phyloP scores from a whole-genome alignment of 1,140 invertebrate species.

The Pseudobourletiella spinata region DNA sequence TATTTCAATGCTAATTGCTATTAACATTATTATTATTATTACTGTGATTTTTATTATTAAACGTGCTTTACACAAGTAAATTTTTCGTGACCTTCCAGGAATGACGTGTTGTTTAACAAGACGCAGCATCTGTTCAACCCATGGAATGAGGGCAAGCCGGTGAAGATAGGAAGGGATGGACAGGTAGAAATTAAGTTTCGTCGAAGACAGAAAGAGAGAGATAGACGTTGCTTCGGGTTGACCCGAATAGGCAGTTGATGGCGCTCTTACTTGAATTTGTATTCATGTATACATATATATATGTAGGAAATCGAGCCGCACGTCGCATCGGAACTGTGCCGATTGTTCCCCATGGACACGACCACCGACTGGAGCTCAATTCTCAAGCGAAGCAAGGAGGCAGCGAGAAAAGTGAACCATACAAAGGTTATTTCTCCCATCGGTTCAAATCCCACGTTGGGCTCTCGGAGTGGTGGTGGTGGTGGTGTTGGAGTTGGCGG shows the following conservation, averaged over 20 bases:
- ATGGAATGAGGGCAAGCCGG: conserved; percentile 97
- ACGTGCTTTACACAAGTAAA: neutral
- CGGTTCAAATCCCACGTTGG: conserved; percentile 37
- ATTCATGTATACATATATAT: conserved; percentile 4
- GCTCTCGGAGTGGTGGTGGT: conserved; percentile 46
- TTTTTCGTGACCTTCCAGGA: conserved; percentile 45
- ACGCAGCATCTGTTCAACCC: conserved; percentile 91
- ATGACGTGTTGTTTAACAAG: conserved; percentile 84
- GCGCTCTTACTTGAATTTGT: neutral
- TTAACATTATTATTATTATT: neutral
- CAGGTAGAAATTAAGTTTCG: conserved; percentile 54
- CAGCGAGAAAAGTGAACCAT: conserved; percentile 49
- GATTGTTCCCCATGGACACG: conserved; percentile 87
- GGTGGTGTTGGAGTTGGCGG: too few species aligned
- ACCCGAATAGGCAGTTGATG: too few species aligned
- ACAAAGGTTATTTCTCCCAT: conserved; percentile 26
- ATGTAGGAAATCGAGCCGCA: conserved; percentile 84
- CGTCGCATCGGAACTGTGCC: conserved; percentile 87
- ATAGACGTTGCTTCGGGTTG: too few species aligned
- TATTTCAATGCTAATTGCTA: too few species aligned
- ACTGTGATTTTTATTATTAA: neutral
- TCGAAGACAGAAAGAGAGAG: too few species aligned
- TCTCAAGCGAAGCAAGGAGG: conserved; percentile 76
- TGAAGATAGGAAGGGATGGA: conserved; percentile 96
- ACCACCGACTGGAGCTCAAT: conserved; percentile 85